phyloP scores from a whole-genome alignment of 2,113 vertebrate species.

The Prionailurus bengalensis region DNA sequence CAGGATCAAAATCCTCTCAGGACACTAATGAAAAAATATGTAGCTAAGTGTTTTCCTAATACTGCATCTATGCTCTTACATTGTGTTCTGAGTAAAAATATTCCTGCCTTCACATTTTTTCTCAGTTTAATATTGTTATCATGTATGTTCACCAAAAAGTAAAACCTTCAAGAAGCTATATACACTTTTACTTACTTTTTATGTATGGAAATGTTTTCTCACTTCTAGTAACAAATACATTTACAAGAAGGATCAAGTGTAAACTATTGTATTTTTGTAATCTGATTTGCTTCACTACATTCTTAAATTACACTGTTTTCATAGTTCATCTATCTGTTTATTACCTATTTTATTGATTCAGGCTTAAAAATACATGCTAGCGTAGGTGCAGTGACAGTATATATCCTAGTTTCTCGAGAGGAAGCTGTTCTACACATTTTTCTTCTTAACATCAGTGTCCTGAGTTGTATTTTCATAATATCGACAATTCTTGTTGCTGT shows the following conservation, averaged over 20 bases:
- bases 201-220: not conserved
- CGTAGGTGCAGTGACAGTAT: not conserved
- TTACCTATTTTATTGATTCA: not conserved
- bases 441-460: constrained; percentile 50
- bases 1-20: not conserved
- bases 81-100: not conserved
- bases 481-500: not conserved
- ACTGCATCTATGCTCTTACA: not conserved
- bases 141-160: not conserved
- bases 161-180: not conserved
- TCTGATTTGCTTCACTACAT: not conserved
- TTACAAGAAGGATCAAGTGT: not conserved
- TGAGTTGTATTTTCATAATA: constrained; percentile 70
- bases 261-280: not conserved
- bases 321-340: not conserved
- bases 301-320: not conserved
- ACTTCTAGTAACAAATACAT: not conserved
- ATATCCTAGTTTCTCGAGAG: not conserved
- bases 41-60: not conserved
- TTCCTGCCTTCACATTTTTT: not conserved
- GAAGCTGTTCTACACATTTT: not conserved
- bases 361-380: not conserved
- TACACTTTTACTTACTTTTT: not conserved
- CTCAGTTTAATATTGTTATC: not conserved
- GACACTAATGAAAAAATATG: not conserved